phyloP scores from a whole-genome alignment of 2,888 invertebrate genomes.

The Osmoderma eremita region DNA sequence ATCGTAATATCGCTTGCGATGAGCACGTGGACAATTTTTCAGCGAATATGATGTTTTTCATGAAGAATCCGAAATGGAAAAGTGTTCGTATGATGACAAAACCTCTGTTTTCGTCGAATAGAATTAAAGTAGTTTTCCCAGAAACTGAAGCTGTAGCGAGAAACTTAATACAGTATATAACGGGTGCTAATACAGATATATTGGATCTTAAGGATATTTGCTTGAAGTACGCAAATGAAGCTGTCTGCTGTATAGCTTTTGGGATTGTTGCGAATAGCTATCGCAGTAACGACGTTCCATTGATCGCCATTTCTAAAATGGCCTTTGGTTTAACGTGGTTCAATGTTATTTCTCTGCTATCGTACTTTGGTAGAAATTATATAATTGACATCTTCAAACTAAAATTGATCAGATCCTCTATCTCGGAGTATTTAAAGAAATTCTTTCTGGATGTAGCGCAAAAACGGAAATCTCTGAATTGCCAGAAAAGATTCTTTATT shows the following conservation, averaged over 20 bases:
- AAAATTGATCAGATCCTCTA: constrained; percentile 53
- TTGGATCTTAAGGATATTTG: too few relatives aligned
- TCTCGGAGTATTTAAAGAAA: constrained; percentile 55
- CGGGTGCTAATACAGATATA: too few relatives aligned
- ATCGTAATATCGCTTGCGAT: constrained; percentile 62
- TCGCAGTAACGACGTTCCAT: constrained; percentile 57
- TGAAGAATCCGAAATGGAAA: constrained; percentile 67
- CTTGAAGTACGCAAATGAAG: constrained; percentile 15
- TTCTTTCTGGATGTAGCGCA: constrained; percentile 57
- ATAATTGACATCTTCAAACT: constrained; percentile 57
- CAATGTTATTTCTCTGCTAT: not conserved
- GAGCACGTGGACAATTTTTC: constrained; percentile 62
- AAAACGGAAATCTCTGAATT: constrained; percentile 52
- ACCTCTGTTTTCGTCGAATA: constrained; percentile 62
- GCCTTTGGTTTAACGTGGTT: not conserved
- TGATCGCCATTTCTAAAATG: constrained; percentile 56
- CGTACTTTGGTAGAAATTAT: constrained; percentile 28
- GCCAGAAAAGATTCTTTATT: constrained; percentile 62
- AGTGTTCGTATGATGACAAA: constrained; percentile 65
- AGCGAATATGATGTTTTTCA: constrained; percentile 61
- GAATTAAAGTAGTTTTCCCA: constrained; percentile 5
- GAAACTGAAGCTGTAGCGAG: not conserved
- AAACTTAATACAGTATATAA: too few relatives aligned
- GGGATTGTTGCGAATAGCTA: constrained; percentile 63
- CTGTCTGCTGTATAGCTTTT: constrained; percentile 63